Evolutionary conservation across 2,888 invertebrate genomes (phyloP).

Genomic region (Scrobipalpa atriplicella): DNA sequence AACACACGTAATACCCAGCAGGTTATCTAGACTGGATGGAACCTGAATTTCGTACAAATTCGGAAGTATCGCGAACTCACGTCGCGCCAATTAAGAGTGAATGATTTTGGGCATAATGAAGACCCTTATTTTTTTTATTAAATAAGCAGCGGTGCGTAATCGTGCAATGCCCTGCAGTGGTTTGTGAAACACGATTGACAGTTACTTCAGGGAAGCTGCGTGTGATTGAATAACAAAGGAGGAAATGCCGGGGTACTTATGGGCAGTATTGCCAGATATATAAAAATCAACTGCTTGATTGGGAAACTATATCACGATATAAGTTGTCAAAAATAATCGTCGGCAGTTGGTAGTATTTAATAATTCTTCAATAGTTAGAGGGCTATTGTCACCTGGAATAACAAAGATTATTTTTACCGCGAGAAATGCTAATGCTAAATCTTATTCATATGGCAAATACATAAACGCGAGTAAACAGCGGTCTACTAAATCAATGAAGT

Average conservation of each 20-base stretch:
- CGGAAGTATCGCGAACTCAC: not conserved
- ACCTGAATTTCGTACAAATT: not conserved
- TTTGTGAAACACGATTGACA: not conserved
- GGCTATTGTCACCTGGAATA: no score
- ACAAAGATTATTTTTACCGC: no score
- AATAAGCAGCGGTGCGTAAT: not conserved
- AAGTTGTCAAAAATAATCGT: no score
- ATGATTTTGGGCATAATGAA: slow-evolving; percentile 12
- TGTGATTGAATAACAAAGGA: not conserved
- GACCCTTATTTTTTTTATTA: slow-evolving; percentile 4
- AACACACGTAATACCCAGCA: not conserved
- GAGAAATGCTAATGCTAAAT: no score
- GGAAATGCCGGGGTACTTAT: not conserved
- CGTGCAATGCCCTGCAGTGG: not conserved
- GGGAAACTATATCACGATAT: no score
- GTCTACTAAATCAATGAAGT: no score
- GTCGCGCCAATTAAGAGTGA: not conserved
- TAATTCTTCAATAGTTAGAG: no score
- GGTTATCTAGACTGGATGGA: slow-evolving; percentile 6
- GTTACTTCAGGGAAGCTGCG: slow-evolving; percentile 17
- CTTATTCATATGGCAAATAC: no score
- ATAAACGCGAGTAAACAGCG: no score
- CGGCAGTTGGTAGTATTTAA: not conserved
- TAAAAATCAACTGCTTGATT: no score
- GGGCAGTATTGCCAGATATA: not conserved